Evolutionary conservation across 2,797 vertebrate genomes (phyloP).

Genomic region (Poeciliopsis infans): DNA sequence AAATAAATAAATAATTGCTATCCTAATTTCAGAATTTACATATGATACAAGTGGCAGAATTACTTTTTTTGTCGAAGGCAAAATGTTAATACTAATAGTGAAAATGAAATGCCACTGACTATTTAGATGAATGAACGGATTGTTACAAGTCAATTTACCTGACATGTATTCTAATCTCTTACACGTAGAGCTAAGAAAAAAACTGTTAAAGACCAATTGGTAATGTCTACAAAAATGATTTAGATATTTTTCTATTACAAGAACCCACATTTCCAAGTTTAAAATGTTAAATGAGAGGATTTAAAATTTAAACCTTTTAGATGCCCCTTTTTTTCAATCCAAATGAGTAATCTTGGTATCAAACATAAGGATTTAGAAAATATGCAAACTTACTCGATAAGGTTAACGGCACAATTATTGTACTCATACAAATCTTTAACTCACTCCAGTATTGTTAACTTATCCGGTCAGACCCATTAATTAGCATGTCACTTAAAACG

Average conservation of each 20-base stretch:
- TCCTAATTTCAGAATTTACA: background rate
- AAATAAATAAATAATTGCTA: background rate
- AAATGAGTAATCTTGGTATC: background rate
- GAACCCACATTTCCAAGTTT: background rate
- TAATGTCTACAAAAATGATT: background rate
- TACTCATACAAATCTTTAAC: background rate
- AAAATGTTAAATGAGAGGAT: background rate
- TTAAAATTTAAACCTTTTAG: background rate
- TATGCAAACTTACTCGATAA: background rate
- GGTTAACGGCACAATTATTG: background rate
- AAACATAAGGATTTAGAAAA: background rate
- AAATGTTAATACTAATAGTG: background rate
- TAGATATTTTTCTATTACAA: background rate
- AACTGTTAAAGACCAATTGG: background rate
- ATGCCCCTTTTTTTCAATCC: background rate
- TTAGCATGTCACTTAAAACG: constrained; percentile 1
- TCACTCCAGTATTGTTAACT: constrained; percentile 6
- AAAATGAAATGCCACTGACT: background rate
- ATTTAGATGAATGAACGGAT: background rate
- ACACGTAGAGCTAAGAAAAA: background rate
- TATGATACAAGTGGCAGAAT: background rate
- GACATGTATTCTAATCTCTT: background rate
- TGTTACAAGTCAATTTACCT: background rate
- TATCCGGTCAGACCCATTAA: background rate
- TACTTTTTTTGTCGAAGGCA: background rate